A percentile compares a stretch with the other conserved stretches of the same genome.
These are phyloP conservation scores for Phrynocephalus forsythii DNA, from an alignment of 2,797 vertebrate species.

Conservation along the genomic window DNA sequence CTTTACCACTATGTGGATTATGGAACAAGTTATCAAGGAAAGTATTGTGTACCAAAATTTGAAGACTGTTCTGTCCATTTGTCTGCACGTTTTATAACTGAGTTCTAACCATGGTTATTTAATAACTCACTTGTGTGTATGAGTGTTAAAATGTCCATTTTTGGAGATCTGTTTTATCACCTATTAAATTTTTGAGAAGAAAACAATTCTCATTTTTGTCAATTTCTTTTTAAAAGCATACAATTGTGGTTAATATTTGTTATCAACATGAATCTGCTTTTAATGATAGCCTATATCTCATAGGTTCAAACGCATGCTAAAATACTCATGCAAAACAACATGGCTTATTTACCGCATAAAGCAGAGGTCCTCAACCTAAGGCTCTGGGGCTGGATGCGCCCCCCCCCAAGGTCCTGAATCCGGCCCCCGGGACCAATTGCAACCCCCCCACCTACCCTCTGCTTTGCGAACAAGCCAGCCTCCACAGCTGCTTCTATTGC, in stretches of 20 bases:
- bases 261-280: conserved; percentile 2
- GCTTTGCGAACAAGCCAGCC: too few relatives aligned
- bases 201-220: conserved; percentile 36
- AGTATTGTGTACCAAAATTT: conserved; percentile 53
- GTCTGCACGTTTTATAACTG: conserved; percentile 66
- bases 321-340: neutral
- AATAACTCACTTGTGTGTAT: conserved; percentile 66
- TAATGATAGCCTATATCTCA: neutral
- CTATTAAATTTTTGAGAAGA: conserved; percentile 72
- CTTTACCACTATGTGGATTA: conserved; percentile 1
- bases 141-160: conserved; percentile 74
- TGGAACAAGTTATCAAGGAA: conserved; percentile 34
- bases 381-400: too few relatives aligned
- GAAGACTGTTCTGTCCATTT: conserved; percentile 54
- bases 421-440: too few relatives aligned
- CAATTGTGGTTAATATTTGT: conserved; percentile 11
- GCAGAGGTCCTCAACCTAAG: too few relatives aligned
- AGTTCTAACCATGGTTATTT: conserved; percentile 71
- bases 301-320: conserved; percentile 8
- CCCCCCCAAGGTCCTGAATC: too few relatives aligned
- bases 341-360: too few relatives aligned
- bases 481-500: too few relatives aligned
- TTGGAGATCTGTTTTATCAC: conserved; percentile 65
- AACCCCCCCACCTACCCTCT: too few relatives aligned
- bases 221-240: conserved; percentile 18